Base-by-base conservation (phyloP, 2,113 vertebrate species). In the Lanius ludovicianus region DNA sequence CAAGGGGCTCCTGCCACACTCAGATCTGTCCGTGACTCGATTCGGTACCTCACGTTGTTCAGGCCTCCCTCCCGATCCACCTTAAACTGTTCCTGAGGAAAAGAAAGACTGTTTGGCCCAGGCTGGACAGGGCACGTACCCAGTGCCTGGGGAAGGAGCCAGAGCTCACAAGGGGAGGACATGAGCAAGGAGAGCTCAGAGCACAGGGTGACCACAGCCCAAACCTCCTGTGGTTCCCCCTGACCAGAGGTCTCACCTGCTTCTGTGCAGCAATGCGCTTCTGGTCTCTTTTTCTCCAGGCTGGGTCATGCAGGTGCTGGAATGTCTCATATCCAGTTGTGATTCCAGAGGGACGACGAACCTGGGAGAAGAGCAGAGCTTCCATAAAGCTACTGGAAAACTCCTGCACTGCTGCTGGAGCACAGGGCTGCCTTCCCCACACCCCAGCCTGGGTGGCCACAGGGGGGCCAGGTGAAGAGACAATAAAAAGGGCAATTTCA, bases 231-330 rank as follows among this genome's bases (percentile, higher is more conserved):
- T 15, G 31, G 37, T 6, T 70, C 41, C 18, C 31, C 30, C 11
- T 6, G 1, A 22, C 12, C 55, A 64, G 14, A 20, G 35, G 8
- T 47, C 92, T 76, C 93, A 99, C 99, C 99, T 99, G 99, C 87
- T 99, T 99, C 96, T 99, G 99, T 1, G 99, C 87, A 1, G 99
- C 99, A 0, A 99, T 98, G 44, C 99, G 98, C 95, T 99, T 99
- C 98, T 99, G 99, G 98, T 99, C 99, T 77, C 99, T 98, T 93
- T 99, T 99, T 95, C 99, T 98, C 99, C 99, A 99, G 80, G 98
- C 99, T 28, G 99, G 98, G 97, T 99, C 99, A 4, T 99, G 99
- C 87, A 99, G 96, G 91, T 99, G 99, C 49, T 90, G 97, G 96
- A 99, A 99, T 23, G 99, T 99, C 96, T 99, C 98, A 2, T 99